Percentiles rank a stretch among this genome's conserved stretches.
Evolutionary conservation across 2,113 vertebrate genomes (phyloP).

Genomic region (Excalfactoria chinensis): DNA sequence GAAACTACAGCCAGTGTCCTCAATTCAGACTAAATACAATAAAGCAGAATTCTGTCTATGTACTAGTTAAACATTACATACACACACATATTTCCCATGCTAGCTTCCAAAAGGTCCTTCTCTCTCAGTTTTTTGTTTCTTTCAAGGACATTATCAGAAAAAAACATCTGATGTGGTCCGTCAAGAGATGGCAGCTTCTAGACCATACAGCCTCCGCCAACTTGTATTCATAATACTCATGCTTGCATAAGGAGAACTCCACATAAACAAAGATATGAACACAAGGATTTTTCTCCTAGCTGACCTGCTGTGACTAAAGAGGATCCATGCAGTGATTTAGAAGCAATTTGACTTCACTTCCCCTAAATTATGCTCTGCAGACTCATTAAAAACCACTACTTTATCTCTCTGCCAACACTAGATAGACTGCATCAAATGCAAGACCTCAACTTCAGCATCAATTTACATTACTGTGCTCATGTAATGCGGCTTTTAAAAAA

Average conservation of each 20-base stretch:
- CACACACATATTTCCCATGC: neutral
- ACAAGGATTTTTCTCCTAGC: neutral
- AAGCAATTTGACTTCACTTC: neutral
- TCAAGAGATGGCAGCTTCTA: neutral
- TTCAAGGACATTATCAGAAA: neutral
- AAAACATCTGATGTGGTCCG: neutral
- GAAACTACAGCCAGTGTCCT: neutral
- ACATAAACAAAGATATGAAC: neutral
- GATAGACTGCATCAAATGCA: neutral
- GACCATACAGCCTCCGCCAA: neutral
- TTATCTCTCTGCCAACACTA: neutral
- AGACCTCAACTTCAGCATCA: neutral
- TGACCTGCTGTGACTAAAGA: neutral
- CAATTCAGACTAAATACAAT: neutral
- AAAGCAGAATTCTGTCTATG: neutral
- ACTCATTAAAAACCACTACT: neutral
- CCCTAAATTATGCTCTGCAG: neutral
- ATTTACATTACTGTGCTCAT: neutral
- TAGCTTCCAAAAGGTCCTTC: neutral
- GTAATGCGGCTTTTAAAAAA: neutral
- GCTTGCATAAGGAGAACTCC: neutral
- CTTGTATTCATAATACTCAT: neutral
- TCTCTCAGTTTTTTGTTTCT: neutral
- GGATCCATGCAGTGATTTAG: neutral
- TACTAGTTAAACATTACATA: neutral